Evolutionary conservation across 2,888 invertebrate species (phyloP).

Genomic region (Elegia similella): DNA sequence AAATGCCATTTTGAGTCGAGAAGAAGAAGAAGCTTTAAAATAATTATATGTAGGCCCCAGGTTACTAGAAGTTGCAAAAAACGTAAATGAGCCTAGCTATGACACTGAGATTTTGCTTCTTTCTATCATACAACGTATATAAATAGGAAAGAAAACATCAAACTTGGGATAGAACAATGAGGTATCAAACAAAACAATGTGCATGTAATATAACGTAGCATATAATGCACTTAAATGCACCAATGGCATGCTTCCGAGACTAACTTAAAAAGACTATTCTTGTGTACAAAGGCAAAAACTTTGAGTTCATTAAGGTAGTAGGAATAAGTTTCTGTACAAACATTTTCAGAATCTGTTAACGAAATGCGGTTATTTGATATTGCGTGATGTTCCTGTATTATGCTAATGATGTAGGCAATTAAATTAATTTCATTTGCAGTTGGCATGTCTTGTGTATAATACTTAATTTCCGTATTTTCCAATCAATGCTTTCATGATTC

Average conservation of each 20-base stretch:
- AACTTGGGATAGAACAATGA: too few relatives aligned
- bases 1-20: too few relatives aligned
- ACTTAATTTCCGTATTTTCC: slow-evolving; percentile 3
- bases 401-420: not conserved
- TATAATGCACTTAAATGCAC: not conserved
- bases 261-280: too few relatives aligned
- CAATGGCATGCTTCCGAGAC: not conserved
- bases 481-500: not conserved
- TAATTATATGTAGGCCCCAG: too few relatives aligned
- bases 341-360: not conserved
- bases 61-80: too few relatives aligned
- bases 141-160: too few relatives aligned
- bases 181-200: not conserved
- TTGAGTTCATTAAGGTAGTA: not conserved
- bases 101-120: too few relatives aligned
- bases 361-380: not conserved
- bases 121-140: too few relatives aligned
- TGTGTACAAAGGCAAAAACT: not conserved
- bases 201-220: not conserved
- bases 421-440: not conserved
- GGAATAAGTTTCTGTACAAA: not conserved
- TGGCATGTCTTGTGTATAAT: slow-evolving; percentile 4
- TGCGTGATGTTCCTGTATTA: not conserved
- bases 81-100: too few relatives aligned
- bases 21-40: too few relatives aligned